Evolutionary conservation across 2,113 vertebrate species (phyloP), one percentile per base, ranked within the genome.

Genomic region (Centrocercus urophasianus): DNA sequence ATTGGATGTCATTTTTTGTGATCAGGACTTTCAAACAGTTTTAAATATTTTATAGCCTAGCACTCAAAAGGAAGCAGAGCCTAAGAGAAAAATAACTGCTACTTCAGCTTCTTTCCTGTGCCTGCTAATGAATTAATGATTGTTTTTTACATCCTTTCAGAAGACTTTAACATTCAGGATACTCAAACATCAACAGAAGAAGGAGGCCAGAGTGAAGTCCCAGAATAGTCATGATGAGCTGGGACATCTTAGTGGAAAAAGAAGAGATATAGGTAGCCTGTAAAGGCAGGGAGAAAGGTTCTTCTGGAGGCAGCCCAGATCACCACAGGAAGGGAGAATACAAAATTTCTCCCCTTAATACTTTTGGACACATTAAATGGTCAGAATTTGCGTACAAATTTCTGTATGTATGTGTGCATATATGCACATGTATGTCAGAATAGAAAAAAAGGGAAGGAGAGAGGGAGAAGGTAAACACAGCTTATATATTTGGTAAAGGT

Each of bases 31-130:
- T 92, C 63, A 96, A 92, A 85, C 34, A 52, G 57, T 83, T 89
- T 83, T 36, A 64, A 93, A 92, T 94, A 89, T 94, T 95, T 95
- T 67, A 95, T 88, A 83, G 50, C 38, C 77, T 45, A 89, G 42
- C 38, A 67, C 28, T 83, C 34, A 78, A 86, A 94, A 86, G 22
- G 34, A 92, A 84, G 65, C 13, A 75, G 57, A 93, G 47, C 15
- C 65, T 78, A 45, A 48, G 71, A 86, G 34, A 86, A 83, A 94
- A 88, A 64, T 30, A 92, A 38, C 57, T 67, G 86, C 80, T 81
- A 40, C 22, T 67, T 93, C 79, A 92, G 79, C 67, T 92, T 75
- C 24, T 95, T 92, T 76, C 72, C 67, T 77, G 50, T 86, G 72
- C 64, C 60, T 90, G 56, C 76, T 83, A 52, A 74, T 94, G 56